These are phyloP conservation scores for Enoplolaimus lenunculus DNA, from an alignment of 2,888 invertebrate genomes.

Conservation along the genomic window DNA sequence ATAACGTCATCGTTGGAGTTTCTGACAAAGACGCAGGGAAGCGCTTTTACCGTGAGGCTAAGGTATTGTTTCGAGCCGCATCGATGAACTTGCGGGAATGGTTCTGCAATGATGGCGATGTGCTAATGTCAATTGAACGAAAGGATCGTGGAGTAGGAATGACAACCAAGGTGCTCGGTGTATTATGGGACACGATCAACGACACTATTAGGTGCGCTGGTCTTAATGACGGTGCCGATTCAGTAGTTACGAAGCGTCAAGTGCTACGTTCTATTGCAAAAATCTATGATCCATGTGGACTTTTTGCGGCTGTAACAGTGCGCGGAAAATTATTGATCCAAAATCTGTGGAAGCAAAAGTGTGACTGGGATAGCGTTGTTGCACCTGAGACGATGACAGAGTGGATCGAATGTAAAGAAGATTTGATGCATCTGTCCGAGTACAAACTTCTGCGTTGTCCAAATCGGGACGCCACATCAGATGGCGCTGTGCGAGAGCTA, in stretches of 20 bases:
- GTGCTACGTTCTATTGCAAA: slow-evolving; percentile 25
- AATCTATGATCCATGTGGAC: slow-evolving; percentile 28
- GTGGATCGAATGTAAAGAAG: background rate
- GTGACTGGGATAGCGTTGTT: slow-evolving; percentile 29
- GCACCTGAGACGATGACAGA: slow-evolving; percentile 8
- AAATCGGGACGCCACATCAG: too few species aligned
- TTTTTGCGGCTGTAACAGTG: slow-evolving; percentile 24
- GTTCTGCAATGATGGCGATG: background rate
- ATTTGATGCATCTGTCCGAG: background rate
- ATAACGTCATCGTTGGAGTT: slow-evolving; percentile 21
- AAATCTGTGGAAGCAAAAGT: slow-evolving; percentile 27
- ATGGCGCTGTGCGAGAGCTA: slow-evolving; percentile 14
- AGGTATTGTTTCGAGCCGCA: slow-evolving; percentile 21
- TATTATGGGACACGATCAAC: slow-evolving; percentile 13
- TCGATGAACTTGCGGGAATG: slow-evolving; percentile 22
- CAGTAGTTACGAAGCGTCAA: slow-evolving; percentile 23
- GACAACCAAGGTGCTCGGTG: slow-evolving; percentile 16
- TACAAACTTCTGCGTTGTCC: background rate
- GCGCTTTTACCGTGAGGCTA: slow-evolving; percentile 18
- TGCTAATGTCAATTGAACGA: background rate
- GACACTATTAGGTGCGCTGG: too few species aligned
- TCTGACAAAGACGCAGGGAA: slow-evolving; percentile 9
- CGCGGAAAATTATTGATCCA: slow-evolving; percentile 29
- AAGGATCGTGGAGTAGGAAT: background rate
- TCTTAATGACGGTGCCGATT: too few species aligned